phyloP scores from a whole-genome alignment of 2,888 invertebrate species.

The Anagyrus pseudococci region DNA sequence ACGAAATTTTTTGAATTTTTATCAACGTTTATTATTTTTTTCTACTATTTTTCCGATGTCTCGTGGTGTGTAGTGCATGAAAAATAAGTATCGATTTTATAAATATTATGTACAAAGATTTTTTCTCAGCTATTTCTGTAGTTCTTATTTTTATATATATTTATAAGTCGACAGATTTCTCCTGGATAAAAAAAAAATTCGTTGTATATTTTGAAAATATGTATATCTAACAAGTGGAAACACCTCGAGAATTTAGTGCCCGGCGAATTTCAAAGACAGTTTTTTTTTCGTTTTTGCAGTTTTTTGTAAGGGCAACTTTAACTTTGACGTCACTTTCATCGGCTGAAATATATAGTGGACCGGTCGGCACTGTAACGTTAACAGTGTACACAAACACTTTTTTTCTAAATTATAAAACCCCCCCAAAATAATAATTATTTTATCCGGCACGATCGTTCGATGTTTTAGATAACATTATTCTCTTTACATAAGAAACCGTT shows the following conservation, averaged over 20 bases:
- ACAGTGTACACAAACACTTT: constrained; percentile 19
- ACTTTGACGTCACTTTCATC: constrained; percentile 15
- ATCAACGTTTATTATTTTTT: constrained; percentile 15
- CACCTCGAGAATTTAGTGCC: neutral
- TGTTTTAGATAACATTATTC: no score
- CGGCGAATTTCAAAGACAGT: constrained; percentile 23
- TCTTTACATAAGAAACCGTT: no score
- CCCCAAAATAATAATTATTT: constrained; percentile 1
- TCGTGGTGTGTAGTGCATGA: constrained; percentile 48
- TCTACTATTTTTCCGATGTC: constrained; percentile 28
- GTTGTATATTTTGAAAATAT: neutral
- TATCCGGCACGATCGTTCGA: constrained; percentile 36
- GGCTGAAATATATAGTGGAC: constrained; percentile 5
- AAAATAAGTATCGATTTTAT: constrained; percentile 36
- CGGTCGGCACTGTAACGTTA: constrained; percentile 18
- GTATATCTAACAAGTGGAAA: no score
- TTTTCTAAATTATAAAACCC: neutral
- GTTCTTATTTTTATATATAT: neutral
- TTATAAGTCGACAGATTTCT: neutral
- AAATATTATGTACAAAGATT: constrained; percentile 30
- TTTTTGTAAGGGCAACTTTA: constrained; percentile 30
- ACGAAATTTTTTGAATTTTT: constrained; percentile 28
- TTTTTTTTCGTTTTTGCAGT: constrained; percentile 34
- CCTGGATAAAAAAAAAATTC: neutral
- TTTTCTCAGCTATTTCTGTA: neutral